A percentile compares a stretch with the other conserved stretches of the same genome.
phyloP scores from a whole-genome alignment of 23 tunicate species.

The Oikopleura vanhoeffeni region DNA sequence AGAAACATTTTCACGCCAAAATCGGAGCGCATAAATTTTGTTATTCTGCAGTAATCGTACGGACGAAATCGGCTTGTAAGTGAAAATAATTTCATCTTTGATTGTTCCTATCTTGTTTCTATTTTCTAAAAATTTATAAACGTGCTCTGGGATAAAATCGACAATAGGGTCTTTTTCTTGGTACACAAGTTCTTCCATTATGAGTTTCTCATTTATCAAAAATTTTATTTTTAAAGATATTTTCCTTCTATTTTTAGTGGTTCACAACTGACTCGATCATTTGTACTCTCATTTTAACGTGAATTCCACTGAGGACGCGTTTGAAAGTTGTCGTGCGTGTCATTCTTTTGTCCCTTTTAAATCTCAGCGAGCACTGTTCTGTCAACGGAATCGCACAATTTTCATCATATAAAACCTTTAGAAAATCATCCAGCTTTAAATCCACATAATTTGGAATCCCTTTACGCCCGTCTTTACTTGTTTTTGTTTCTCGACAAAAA shows the following conservation, averaged over 20 bases:
- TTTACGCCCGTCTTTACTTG: not conserved
- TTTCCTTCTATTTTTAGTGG: not conserved
- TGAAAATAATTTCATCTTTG: no score
- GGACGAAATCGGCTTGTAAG: not conserved
- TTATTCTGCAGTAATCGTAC: not conserved
- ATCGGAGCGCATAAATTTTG: not conserved
- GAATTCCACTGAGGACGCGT: not conserved
- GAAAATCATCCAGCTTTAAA: not conserved
- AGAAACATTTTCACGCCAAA: not conserved
- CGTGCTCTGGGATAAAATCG: no score
- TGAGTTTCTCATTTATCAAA: no score
- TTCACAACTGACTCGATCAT: not conserved
- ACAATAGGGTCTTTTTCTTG: no score
- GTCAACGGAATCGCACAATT: not conserved
- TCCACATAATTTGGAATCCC: not conserved
- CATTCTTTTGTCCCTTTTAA: not conserved
- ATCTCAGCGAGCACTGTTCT: not conserved
- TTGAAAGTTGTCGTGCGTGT: not conserved
- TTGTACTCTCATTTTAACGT: not conserved
- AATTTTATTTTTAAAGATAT: not conserved
- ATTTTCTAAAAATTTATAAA: no score
- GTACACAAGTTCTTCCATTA: no score
- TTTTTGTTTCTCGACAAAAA: not conserved
- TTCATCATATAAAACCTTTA: not conserved
- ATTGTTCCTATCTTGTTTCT: no score